Evolutionary conservation across 2,888 invertebrate genomes (phyloP).

Genomic region (Cephus rjabovi): DNA sequence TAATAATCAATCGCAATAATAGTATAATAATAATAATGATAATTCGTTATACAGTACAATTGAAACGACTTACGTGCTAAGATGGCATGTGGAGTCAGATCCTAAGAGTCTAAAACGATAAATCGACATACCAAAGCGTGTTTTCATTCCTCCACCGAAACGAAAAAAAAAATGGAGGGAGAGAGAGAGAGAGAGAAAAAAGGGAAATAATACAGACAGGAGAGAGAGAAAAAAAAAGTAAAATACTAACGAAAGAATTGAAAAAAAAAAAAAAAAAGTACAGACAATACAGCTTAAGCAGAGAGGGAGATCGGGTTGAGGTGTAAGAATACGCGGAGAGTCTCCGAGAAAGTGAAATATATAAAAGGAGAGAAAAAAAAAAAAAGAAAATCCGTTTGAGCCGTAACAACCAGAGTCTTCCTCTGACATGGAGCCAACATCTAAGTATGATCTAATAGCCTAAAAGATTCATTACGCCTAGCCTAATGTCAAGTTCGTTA

Average conservation of each 20-base stretch:
- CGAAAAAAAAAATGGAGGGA: too few species aligned
- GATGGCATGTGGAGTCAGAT: constrained; percentile 57
- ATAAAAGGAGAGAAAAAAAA: too few species aligned
- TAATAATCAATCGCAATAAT: not conserved
- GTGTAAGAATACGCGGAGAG: constrained; percentile 24
- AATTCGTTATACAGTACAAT: constrained; percentile 10
- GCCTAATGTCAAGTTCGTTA: too few species aligned
- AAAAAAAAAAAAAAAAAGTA: constrained; percentile 8
- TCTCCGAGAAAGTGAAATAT: too few species aligned
- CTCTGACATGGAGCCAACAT: too few species aligned
- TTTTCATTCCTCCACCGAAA: not conserved
- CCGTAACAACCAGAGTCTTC: constrained; percentile 22
- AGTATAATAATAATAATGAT: not conserved
- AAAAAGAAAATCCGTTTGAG: constrained; percentile 15
- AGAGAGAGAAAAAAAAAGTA: constrained; percentile 20
- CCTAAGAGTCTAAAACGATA: constrained; percentile 38
- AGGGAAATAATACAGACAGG: constrained; percentile 11
- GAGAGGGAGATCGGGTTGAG: not conserved
- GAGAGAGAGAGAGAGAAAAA: constrained; percentile 5
- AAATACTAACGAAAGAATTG: constrained; percentile 24
- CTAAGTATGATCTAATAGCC: not conserved
- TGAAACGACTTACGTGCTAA: constrained; percentile 51
- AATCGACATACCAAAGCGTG: constrained; percentile 1
- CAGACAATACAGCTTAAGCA: constrained; percentile 15
- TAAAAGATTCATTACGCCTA: too few species aligned